These are phyloP conservation scores for Actenoides hombroni DNA, from an alignment of 2,113 vertebrate genomes.

Conservation along the genomic window DNA sequence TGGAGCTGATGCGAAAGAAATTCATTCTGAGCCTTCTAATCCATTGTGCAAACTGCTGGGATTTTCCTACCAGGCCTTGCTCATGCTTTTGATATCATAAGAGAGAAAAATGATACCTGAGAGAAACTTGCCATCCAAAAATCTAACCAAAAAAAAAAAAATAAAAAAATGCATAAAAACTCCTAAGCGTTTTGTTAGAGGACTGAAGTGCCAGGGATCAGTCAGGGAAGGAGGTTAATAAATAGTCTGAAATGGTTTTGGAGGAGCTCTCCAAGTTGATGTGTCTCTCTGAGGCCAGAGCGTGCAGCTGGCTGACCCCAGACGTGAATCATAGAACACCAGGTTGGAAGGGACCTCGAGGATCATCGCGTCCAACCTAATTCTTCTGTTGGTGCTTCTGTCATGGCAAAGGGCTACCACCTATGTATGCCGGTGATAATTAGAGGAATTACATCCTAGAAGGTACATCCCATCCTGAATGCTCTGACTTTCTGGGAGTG, in stretches of 20 bases:
- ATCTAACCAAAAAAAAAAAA: not conserved
- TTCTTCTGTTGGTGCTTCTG: rapidly evolving
- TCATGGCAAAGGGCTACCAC: not conserved
- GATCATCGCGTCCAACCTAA: too few species aligned
- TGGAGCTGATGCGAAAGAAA: not conserved
- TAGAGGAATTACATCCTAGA: not conserved
- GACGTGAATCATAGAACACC: not conserved
- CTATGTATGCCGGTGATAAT: rapidly evolving
- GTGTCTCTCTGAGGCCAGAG: not conserved
- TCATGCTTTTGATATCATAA: not conserved
- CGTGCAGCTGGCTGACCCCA: not conserved
- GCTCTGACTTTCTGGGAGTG: not conserved
- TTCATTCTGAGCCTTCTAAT: not conserved
- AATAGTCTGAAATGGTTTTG: not conserved
- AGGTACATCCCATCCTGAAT: not conserved
- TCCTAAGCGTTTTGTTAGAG: not conserved
- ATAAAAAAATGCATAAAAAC: not conserved
- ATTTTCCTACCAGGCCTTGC: not conserved
- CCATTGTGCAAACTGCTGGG: not conserved
- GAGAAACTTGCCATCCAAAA: not conserved
- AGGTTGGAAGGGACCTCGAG: too few species aligned
- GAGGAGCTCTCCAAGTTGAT: not conserved
- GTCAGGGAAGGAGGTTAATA: not conserved
- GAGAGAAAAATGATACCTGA: not conserved
- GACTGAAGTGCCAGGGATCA: not conserved